Percentiles rank a stretch among this genome's conserved stretches.
Conservation (phyloP, 2,888 invertebrate species). For the Chirona hameri region DNA sequence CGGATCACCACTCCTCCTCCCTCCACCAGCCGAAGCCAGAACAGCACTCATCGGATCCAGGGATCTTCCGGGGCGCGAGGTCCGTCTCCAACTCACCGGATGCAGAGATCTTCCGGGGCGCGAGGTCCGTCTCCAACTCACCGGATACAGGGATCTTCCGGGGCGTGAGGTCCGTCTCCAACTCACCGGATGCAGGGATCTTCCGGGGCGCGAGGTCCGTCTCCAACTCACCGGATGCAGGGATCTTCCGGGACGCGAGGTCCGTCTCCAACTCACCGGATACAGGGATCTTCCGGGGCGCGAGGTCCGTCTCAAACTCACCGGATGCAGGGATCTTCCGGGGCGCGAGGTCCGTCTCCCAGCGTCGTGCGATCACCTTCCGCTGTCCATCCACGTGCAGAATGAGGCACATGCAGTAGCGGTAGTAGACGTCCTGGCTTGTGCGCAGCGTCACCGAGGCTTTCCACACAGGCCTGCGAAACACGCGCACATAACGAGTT, state of each 20-base stretch:
- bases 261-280: conserved; percentile 64
- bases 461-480: conserved; percentile 53
- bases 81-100: conserved; percentile 64
- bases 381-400: conserved; percentile 56
- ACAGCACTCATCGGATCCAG: conserved; percentile 46
- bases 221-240: conserved; percentile 58
- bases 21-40: too few relatives aligned
- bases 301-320: conserved; percentile 64
- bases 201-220: conserved; percentile 65
- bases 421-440: conserved; percentile 61
- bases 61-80: conserved; percentile 62
- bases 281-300: conserved; percentile 60
- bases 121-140: conserved; percentile 66
- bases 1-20: too few relatives aligned
- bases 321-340: conserved; percentile 57
- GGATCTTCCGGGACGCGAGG: conserved; percentile 62
- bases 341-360: conserved; percentile 75
- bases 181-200: conserved; percentile 53
- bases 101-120: conserved; percentile 60
- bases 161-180: conserved; percentile 71
- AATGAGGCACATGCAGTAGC: conserved; percentile 70
- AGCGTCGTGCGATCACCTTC: conserved; percentile 63
- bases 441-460: conserved; percentile 62
- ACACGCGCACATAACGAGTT: not conserved
- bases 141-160: conserved; percentile 57